These are phyloP conservation scores for Mycalesis mineus DNA, from an alignment of 2,888 invertebrate genomes.

Conservation along the genomic window DNA sequence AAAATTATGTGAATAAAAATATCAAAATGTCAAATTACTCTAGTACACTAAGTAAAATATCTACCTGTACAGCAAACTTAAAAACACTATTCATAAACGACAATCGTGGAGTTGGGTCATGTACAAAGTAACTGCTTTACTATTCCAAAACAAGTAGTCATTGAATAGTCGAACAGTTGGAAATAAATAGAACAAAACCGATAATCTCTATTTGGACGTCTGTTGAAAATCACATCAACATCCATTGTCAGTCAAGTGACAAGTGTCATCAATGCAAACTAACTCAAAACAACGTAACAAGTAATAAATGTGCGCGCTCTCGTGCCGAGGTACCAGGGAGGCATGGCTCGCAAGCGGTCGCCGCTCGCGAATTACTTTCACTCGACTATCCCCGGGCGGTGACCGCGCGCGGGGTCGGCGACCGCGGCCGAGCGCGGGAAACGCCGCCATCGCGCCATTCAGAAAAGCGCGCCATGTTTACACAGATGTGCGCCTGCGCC, in stretches of 20 bases:
- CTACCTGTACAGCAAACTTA: too few species aligned
- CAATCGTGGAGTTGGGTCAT: too few species aligned
- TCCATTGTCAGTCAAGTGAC: not conserved
- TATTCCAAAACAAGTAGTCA: not conserved
- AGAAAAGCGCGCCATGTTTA: slow-evolving; percentile 75
- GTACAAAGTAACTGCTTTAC: not conserved
- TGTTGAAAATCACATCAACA: not conserved
- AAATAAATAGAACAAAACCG: not conserved
- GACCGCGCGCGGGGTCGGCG: slow-evolving; percentile 71
- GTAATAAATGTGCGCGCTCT: slow-evolving; percentile 35
- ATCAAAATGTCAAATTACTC: too few species aligned
- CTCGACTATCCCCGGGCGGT: slow-evolving; percentile 72
- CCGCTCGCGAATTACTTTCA: slow-evolving; percentile 76
- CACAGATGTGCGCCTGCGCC: slow-evolving; percentile 76
- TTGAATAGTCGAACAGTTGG: not conserved
- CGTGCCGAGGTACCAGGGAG: slow-evolving; percentile 55
- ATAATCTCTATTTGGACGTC: not conserved
- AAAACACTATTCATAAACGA: too few species aligned
- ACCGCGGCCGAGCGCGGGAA: slow-evolving; percentile 67
- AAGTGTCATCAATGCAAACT: slow-evolving; percentile 13
- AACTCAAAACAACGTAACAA: slow-evolving; percentile 27
- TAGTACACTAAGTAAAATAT: too few species aligned
- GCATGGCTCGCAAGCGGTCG: slow-evolving; percentile 66
- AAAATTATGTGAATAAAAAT: too few species aligned
- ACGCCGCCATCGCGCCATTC: slow-evolving; percentile 68